Base-by-base conservation (phyloP, 2,888 invertebrate genomes). In the Trichacis sp. region DNA sequence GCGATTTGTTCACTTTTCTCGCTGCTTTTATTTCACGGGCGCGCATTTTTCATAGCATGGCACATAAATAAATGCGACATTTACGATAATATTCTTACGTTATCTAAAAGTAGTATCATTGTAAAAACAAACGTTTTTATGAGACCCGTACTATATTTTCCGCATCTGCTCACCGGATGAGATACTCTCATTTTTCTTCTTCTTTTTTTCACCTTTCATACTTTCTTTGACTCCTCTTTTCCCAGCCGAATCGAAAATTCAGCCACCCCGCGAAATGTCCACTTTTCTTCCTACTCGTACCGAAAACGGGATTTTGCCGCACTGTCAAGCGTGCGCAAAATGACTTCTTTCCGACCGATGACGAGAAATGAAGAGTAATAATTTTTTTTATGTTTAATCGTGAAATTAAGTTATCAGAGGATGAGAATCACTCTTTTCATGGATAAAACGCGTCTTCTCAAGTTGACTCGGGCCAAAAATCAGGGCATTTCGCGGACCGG, bases 31-130 rank as follows among this genome's bases (percentile, higher is more conserved):
- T 5, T 24, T 24, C 55, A 56, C 60, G 55, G 73, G 69, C 67
- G 69, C 72, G 64, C 73, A 66, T 59, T 54, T 52, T 64, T 69
- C 73, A 73, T 72, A 61, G 70, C 73, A 69, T 69, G 71, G 70
- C 76, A 77, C 74, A 73, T 74, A 77, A 76, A 76, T 75, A 75
- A 79, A 77, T 77, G 78, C 76, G 77, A 78, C 76, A 79, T 71
- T 77, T 78, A 79, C 76, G 73, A 64, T 72, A 70, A 69, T 70
- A 71, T 50, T 70, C 69, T 73, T 66, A 73, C 64, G 72, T 74
- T 72, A 76, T 73, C 76, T 79, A 79, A 73, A 77, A 80, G 74
- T 80, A 81, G 78, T 81, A 80, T 78, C 77, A 77, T 77, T 75
- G 77, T 82, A 77, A 82, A 80, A 80, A 83, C 76, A 73, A 82